Conservation (phyloP, 2,113 vertebrate species). For the rat (Rattus norvegicus) region GRCr8 NC_086028.1:68142001-68142500, state of each 20-base stretch:
- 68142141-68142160: too few relatives aligned
- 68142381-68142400: not conserved
- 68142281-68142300: not conserved
- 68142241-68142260: too few relatives aligned
- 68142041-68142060: too few relatives aligned
- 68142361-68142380: slow-evolving; percentile 37
- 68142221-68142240: too few relatives aligned
- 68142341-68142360: not conserved
- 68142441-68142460: not conserved
- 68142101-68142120: not conserved
- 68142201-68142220: too few relatives aligned
- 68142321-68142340: not conserved
- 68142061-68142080: too few relatives aligned
- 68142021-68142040: too few relatives aligned
- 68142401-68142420: not conserved
- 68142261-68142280: too few relatives aligned
- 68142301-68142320: not conserved
- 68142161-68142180: too few relatives aligned
- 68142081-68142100: too few relatives aligned
- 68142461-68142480: not conserved
- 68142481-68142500: not conserved
- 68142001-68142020: too few relatives aligned
- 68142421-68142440: not conserved
- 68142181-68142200: too few relatives aligned
- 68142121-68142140: not conserved